Evolutionary conservation across 2,888 invertebrate genomes (phyloP), one percentile per base, ranked within the genome.

Genomic region (Hirtodrosophila duncani): DNA sequence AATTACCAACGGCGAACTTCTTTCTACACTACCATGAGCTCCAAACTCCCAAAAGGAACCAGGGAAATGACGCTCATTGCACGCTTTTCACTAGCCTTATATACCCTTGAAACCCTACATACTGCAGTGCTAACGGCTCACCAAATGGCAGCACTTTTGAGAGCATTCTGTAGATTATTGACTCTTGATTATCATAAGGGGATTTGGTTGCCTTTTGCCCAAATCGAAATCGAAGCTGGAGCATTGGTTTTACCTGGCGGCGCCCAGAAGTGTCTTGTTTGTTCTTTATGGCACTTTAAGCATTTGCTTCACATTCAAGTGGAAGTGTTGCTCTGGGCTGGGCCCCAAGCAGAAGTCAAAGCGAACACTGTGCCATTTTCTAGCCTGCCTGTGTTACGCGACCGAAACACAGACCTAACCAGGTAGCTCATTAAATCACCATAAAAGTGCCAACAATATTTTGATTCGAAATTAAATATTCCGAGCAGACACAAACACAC

Each of bases 151-250:
- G 29, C 34, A 30, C 29, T 7, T 42, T 41, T 46, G 46, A 38
- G 36, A 30, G 24, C 44, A 24, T 39, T 36, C 20, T 36, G 21
- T 18, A 38, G 70, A 69, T 69, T 69, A 69, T 69, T 66, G 67
- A 67, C 77, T 68, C 67, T 75, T 68, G 77, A 79, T 75, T 75
- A 68, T 68, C 62, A 55, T 62, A 41, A 53, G 49, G 58, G 63
- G 67, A 59, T 77, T 68, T 79, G 67, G 63, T 70, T 45, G 42
- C 38, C 58, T 58, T 66, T 70, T 45, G 42, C 38, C 58, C 60
- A 63, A 63, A 63, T 66, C 58, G 49, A 41, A 36, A 43, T 27
- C 26, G 44, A 48, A 33, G 41, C 17, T 39, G 11, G 11, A 33
- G 9, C 11, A 29, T 8, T 13, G 14, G 13, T 21, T 9, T 3